A percentile compares a stretch with the other conserved stretches of the same genome.
These are phyloP conservation scores for Thermophis baileyi DNA, from an alignment of 2,113 vertebrate species.

Conservation along the genomic window DNA sequence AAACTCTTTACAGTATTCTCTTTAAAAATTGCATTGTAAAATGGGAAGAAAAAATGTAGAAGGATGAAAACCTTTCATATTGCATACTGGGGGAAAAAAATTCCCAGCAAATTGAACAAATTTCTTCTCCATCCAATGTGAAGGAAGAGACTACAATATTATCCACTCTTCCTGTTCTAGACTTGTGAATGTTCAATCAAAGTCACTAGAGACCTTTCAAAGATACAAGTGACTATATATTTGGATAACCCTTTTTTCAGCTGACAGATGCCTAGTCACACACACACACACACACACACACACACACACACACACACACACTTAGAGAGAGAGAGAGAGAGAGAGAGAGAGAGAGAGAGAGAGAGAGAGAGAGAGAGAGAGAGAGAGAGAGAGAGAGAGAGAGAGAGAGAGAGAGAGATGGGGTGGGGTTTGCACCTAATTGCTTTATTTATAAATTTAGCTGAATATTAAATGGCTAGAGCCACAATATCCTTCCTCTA, in stretches of 20 bases:
- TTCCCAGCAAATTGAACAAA: neutral
- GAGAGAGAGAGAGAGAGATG: too few relatives aligned
- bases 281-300: neutral
- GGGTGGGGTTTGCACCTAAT: too few relatives aligned
- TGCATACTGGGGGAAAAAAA: neutral
- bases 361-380: too few relatives aligned
- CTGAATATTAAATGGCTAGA: too few relatives aligned
- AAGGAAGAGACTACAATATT: neutral
- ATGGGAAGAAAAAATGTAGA: neutral
- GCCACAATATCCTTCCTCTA: neutral
- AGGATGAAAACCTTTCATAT: neutral
- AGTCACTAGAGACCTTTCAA: neutral
- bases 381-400: too few relatives aligned
- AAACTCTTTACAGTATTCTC: neutral
- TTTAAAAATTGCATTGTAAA: neutral
- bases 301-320: too few relatives aligned
- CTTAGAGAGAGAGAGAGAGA: neutral
- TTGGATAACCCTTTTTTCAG: neutral
- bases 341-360: too few relatives aligned
- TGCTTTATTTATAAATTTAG: neutral
- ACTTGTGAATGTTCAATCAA: neutral
- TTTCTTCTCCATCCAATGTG: neutral
- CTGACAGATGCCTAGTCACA: neutral
- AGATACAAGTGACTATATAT: neutral
- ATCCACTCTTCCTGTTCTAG: neutral